Evolutionary conservation across 2,113 vertebrate genomes (phyloP).

Genomic region (Podarcis raffonei): DNA sequence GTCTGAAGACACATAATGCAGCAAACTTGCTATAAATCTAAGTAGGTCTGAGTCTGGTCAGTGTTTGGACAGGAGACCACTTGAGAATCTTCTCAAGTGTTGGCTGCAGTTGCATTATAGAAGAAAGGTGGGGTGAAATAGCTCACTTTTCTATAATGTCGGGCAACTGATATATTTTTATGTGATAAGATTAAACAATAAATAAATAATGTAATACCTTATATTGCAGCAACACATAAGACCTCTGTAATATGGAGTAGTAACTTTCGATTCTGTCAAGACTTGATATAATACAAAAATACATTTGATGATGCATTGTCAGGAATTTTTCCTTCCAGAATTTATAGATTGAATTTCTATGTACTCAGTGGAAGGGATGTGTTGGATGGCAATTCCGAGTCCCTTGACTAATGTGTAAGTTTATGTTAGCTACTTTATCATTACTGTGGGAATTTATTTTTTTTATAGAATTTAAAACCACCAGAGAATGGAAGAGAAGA

Average conservation of each 20-base stretch:
- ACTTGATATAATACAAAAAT: neutral
- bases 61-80: neutral
- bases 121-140: neutral
- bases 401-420: neutral
- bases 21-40: neutral
- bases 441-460: slow-evolving; percentile 20
- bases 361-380: neutral
- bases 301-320: neutral
- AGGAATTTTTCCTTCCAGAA: neutral
- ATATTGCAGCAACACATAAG: neutral
- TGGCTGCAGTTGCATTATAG: neutral
- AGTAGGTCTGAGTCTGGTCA: neutral
- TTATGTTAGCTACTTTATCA: slow-evolving; percentile 3
- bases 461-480: neutral
- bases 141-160: neutral
- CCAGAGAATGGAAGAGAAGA: neutral
- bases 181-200: neutral
- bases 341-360: neutral
- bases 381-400: neutral
- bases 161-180: neutral
- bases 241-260: neutral
- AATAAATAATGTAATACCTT: neutral
- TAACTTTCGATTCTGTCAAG: neutral
- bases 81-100: neutral
- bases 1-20: neutral